A percentile compares a stretch with the other conserved stretches of the same genome.
Evolutionary conservation across 2,888 invertebrate genomes (phyloP).

Genomic region (Chaetoderma sp.): DNA sequence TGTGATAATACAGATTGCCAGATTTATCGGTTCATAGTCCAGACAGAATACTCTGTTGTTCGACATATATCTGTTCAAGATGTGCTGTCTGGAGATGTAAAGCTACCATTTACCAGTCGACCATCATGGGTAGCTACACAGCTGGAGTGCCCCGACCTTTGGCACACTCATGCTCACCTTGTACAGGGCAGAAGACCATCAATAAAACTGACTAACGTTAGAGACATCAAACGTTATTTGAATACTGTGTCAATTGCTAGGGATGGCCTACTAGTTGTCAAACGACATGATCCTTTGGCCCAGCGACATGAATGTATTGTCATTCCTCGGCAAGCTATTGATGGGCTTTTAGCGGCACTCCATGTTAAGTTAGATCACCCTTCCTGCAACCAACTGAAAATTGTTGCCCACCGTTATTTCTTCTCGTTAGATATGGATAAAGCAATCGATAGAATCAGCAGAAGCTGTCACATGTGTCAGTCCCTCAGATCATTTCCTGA

Average conservation of each 20-base stretch:
- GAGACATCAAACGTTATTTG: constrained; percentile 30
- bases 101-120: constrained; percentile 30
- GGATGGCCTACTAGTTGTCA: constrained; percentile 29
- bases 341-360: constrained; percentile 24
- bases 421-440: constrained; percentile 19
- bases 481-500: constrained; percentile 31
- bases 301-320: constrained; percentile 15
- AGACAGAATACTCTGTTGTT: constrained; percentile 37
- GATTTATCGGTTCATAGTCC: not conserved
- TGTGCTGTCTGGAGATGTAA: constrained; percentile 2
- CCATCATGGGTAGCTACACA: constrained; percentile 32
- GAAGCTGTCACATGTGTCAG: constrained; percentile 15
- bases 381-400: constrained; percentile 20
- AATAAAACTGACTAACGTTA: constrained; percentile 24
- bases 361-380: constrained; percentile 34
- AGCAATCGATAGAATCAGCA: not conserved
- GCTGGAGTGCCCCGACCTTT: constrained; percentile 33
- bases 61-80: constrained; percentile 13
- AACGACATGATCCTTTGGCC: constrained; percentile 4
- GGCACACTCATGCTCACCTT: constrained; percentile 26
- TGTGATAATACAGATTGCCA: constrained; percentile 36
- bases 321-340: constrained; percentile 20
- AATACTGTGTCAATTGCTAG: constrained; percentile 11
- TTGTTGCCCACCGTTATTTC: constrained; percentile 19
- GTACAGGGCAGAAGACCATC: constrained; percentile 38